Conservation (phyloP, 2,888 invertebrate species). For the Hyposoter didymator region DNA sequence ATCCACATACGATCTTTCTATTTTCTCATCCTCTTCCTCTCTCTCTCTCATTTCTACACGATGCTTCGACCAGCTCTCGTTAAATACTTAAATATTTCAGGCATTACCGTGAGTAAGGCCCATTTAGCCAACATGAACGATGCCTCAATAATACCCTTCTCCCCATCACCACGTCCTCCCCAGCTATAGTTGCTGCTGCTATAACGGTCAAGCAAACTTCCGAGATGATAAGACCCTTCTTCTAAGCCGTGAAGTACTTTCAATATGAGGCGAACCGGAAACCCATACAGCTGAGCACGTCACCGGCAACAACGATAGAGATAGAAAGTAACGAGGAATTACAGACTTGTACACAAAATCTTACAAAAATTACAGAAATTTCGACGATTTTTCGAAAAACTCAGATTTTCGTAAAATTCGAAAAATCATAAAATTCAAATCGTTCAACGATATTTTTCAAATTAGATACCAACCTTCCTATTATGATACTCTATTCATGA, state of each 20-base stretch:
- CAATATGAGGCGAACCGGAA: background rate
- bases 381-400: no score
- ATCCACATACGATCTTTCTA: constrained; percentile 51
- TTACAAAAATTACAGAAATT: no score
- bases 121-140: constrained; percentile 43
- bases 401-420: no score
- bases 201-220: constrained; percentile 36
- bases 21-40: constrained; percentile 51
- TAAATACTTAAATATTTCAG: constrained; percentile 66
- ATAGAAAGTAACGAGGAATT: no score
- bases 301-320: background rate
- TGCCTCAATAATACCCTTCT: constrained; percentile 26
- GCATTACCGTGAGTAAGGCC: constrained; percentile 40
- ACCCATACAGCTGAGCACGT: background rate
- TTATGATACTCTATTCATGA: no score
- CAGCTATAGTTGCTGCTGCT: constrained; percentile 54
- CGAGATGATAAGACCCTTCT: background rate
- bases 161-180: background rate
- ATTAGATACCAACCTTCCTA: no score
- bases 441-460: no score
- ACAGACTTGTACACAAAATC: no score
- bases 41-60: constrained; percentile 3
- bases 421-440: no score
- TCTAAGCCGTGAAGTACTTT: background rate
- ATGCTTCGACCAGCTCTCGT: constrained; percentile 40